Percentiles rank a stretch among this genome's conserved stretches.
Evolutionary conservation across 2,113 vertebrate genomes (phyloP).

Genomic region (Colossoma macropomum): DNA sequence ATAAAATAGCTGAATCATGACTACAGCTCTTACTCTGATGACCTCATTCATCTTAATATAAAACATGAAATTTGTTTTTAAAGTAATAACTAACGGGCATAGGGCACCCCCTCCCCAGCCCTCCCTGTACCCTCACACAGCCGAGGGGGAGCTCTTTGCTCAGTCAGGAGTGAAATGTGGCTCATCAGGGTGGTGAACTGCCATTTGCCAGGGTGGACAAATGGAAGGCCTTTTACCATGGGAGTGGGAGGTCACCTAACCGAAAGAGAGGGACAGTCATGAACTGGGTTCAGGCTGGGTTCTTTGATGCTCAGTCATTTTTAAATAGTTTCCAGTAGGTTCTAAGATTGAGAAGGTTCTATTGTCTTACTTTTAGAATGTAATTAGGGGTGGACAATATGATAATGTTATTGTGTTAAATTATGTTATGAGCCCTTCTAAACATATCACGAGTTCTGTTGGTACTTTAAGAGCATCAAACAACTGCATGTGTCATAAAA

Average conservation of each 20-base stretch:
- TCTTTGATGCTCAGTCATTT: neutral
- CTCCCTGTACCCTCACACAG: neutral
- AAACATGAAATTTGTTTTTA: slow-evolving; percentile 7
- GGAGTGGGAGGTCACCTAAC: neutral
- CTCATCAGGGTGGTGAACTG: slow-evolving; percentile 1
- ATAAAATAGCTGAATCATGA: slow-evolving; percentile 15
- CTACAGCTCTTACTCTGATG: neutral
- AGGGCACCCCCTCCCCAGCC: neutral
- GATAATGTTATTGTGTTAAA: no score
- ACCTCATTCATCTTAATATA: slow-evolving; percentile 7
- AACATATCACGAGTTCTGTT: no score
- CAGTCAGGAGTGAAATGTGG: slow-evolving; percentile 4
- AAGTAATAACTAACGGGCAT: neutral
- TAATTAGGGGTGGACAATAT: no score
- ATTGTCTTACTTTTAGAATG: no score
- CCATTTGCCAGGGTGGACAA: neutral
- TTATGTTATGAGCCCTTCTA: no score
- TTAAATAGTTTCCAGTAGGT: neutral
- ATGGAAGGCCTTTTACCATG: neutral
- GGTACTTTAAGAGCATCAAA: no score
- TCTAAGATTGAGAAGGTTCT: no score
- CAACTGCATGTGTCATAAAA: no score
- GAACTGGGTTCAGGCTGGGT: neutral
- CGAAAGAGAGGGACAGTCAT: neutral
- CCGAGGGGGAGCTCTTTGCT: slow-evolving; percentile 6